phyloP scores from a whole-genome alignment of 2,797 vertebrate species.

The Phoeniculus purpureus region DNA sequence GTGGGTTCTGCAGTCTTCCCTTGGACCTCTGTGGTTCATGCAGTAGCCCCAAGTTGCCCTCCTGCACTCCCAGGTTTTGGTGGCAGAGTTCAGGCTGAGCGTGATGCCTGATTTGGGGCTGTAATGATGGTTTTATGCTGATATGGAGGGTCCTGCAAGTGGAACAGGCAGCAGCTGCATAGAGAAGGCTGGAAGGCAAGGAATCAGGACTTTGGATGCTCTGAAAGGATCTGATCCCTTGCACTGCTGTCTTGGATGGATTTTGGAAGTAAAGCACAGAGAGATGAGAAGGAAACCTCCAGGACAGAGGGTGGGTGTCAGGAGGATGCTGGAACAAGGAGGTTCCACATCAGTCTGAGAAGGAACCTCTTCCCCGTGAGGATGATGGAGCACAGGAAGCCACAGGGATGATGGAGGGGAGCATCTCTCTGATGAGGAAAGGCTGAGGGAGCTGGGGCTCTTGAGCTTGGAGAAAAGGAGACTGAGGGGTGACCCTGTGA shows the following conservation, averaged over 20 bases:
- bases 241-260: not conserved
- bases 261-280: not conserved
- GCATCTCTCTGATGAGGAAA: too few relatives aligned
- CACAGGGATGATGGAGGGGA: too few relatives aligned
- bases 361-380: too few relatives aligned
- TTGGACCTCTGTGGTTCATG: rapidly evolving
- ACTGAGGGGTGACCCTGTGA: too few relatives aligned
- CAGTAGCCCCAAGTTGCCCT: not conserved
- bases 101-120: not conserved
- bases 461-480: too few relatives aligned
- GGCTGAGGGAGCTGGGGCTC: too few relatives aligned
- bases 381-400: too few relatives aligned
- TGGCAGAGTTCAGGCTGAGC: rapidly evolving
- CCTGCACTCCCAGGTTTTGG: not conserved
- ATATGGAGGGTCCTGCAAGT: too few relatives aligned
- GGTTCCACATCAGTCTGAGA: too few relatives aligned
- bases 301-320: not conserved
- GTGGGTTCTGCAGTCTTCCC: too few relatives aligned
- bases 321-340: not conserved
- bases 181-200: not conserved
- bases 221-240: not conserved
- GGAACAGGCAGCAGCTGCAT: not conserved
- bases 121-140: rapidly evolving
- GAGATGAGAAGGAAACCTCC: not conserved
- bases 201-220: not conserved